phyloP scores from a whole-genome alignment of 2,797 vertebrate genomes.

The Silurus lanzhouensis region DNA sequence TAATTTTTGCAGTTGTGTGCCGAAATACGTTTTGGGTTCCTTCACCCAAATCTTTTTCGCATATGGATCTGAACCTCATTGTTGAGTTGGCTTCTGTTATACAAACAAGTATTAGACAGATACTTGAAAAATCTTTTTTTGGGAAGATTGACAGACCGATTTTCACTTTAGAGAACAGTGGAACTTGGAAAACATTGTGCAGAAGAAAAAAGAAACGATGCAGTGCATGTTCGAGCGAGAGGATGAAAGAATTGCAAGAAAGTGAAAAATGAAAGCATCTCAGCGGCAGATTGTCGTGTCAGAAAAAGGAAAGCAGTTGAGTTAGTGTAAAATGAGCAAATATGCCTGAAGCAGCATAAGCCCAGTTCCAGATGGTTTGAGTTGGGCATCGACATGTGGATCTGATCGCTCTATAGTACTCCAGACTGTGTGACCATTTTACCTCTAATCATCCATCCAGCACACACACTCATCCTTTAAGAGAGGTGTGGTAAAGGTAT shows the following conservation, averaged over 20 bases:
- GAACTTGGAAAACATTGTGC: not conserved
- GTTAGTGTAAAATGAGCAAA: not conserved
- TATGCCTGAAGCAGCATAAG: not conserved
- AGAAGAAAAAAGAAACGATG: no score
- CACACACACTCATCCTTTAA: not conserved
- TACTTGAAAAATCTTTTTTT: not conserved
- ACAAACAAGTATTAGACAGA: no score
- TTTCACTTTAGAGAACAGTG: not conserved
- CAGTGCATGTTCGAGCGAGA: not conserved
- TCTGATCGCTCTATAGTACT: not conserved
- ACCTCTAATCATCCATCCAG: not conserved
- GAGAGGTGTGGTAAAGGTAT: not conserved
- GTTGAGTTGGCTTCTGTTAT: not conserved
- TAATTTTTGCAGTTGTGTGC: not conserved
- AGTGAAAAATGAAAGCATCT: not conserved
- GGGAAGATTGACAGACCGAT: not conserved
- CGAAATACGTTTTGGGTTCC: not conserved
- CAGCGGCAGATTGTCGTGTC: not conserved
- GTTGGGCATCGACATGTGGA: not conserved
- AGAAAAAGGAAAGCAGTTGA: not conserved
- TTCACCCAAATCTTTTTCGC: not conserved
- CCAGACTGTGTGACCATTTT: not conserved
- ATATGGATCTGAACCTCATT: not conserved
- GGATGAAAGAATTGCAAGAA: not conserved
- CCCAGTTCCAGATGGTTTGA: not conserved